Evolutionary conservation across 2,113 vertebrate genomes (phyloP), one percentile per base, ranked within the genome.

Genomic region (Rhinolophus ferrumequinum): DNA sequence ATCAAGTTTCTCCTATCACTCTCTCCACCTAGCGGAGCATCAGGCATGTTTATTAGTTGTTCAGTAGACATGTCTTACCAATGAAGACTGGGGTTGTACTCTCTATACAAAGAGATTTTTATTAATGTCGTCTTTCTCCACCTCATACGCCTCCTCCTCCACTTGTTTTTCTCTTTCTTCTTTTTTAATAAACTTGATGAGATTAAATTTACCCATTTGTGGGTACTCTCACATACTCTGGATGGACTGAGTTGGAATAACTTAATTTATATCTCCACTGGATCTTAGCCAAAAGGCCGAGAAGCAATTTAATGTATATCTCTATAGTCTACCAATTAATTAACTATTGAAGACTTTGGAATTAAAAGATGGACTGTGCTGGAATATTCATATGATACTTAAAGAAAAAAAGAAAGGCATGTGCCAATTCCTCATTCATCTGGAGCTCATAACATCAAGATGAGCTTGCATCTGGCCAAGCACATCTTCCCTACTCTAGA

Each of bases 111-210:
- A 92, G 41, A 67, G 1, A 11, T 76, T 33, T 72, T 28, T 1
- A 2, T 24, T 18, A 5, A 0, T 14, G 10, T 26, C 24, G 2
- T 10, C 33, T 5, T 60, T 8, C 14, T 64, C 21, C 56, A 52
- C 58, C 14, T n/a, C 24, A 44, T 38, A 19, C n/a, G 8, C 28
- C 15, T 64, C n/a, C 22, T 33, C 60, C 9, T 85, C 26, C 0
- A 10, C 18, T 6, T 28, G 16, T 54, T 26, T 22, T 10, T 24
- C 13, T 35, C 24, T 81, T 14, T 47, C 47, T 50, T 50, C 8
- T 38, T 90, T 56, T 12, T 60, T 12, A n/a, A 6, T 81, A 16
- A 28, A 33, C 24, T 85, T 54, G 13, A 54, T 21, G 19, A 86
- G 6, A 52, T 81, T 44, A 85, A 77, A 56, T 14, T 52, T 30